Base-by-base conservation (phyloP, 2,888 invertebrate genomes). In the Falcaria lacertinaria region DNA sequence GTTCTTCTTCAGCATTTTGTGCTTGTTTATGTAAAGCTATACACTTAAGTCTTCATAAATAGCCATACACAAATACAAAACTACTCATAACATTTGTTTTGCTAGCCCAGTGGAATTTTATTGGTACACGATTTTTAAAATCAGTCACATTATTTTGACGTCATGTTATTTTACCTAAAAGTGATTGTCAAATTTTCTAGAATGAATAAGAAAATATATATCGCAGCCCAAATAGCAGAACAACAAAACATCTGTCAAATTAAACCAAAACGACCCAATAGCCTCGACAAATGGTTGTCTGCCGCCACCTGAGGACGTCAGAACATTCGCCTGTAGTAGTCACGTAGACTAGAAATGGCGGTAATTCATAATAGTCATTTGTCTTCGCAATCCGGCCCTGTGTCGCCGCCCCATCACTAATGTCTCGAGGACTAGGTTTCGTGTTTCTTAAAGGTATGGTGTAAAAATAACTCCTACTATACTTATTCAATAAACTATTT, bases 341-440 rank as follows among this genome's bases (percentile, higher is more conserved):
- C 86, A 85, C 86, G 86, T 86, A 74, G 55, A 56, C 68, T 62
- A 68, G 71, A 80, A 67, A 75, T 70, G 61, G 52, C 56, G 66
- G 67, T 69, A 59, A 79, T 80, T 77, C 74, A 70, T 75, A 68
- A 22, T 64, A 61, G 77, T 68, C 62, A 78, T 82, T 67, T 63
- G 69, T 84, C 82, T 74, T 39, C 57, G 54, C 66, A 77, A 79
- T 80, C 67, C 84, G 75, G 70, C 76, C 69, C 86, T 85, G 83
- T 55, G 65, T 72, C 54, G 57, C 64, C 69, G 62, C 76, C 79
- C 79, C 69, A 73, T 71, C 77, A 74, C 74, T 83, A 79, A 67
- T 63, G 73, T 68, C 64, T 66, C 72, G 74, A 79, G 77, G 81
- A 80, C 78, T 60, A 71, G 55, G 50, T 65, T 69, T 75, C 68